Evolutionary conservation across 2,797 vertebrate genomes (phyloP), one percentile per base, ranked within the genome.

Genomic region (Eptatretus atami): DNA sequence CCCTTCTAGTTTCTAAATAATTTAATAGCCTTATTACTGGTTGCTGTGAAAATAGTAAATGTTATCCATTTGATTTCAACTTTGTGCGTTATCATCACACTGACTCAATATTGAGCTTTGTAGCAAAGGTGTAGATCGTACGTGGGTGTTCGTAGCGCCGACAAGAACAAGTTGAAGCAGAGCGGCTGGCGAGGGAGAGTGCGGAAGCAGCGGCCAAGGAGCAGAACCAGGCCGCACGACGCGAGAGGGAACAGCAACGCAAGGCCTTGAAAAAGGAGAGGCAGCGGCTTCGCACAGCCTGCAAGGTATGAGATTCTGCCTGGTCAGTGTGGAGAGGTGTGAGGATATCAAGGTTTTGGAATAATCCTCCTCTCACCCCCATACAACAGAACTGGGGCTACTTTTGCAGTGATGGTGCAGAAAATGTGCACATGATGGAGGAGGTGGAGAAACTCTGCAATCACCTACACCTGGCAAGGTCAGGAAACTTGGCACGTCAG

Each of bases 381-480:
- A 44, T 44, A 8, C 31, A 44, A 19, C 31, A 98, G 92, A 87
- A 78, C 76, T 96, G 85, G 81, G 96, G 82, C 71, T 95, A 94
- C 74, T 96, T 95, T 77, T 77, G 80, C 65, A 84, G 92, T 65
- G 79, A 72, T 65, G 86, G 96, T 71, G 72, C 78, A 3, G 92
- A 96, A 65, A 75, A 78, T 63, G 80, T 96, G 70, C 90, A 85
- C 73, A 98, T 96, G 90, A 86, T 98, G 90, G 90, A 92, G 73
- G 88, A 94, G 64, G 81, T 98, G 67, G 92, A 98, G 77, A 98
- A 96, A 70, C 81, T 98, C 55, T 98, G 92, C 66, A 88, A 98
- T 69, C 80, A 83, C 6, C 81, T 98, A 68, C 86, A 98, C 71
- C 75, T 98, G 15, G 68, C 78, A 14, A 93, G 92, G 90, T 95